Conservation (phyloP, 2,797 vertebrate species). For the Erpetoichthys calabaricus region DNA sequence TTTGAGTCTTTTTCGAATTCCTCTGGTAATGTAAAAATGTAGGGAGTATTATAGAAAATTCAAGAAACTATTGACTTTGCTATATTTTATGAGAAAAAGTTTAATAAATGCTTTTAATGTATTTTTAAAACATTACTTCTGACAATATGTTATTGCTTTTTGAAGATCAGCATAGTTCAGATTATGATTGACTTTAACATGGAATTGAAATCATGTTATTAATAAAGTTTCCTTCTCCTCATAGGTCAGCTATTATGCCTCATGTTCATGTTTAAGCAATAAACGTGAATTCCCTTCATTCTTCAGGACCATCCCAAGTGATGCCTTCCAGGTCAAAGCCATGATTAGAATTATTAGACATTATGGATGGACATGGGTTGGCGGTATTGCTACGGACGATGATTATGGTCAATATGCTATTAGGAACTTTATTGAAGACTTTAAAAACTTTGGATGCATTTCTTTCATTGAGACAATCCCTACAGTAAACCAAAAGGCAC, state of each 20-base stretch:
- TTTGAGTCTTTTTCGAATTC: constrained; percentile 29
- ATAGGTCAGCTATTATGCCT: constrained; percentile 33
- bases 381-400: constrained; percentile 29
- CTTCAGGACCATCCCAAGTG: constrained; percentile 28
- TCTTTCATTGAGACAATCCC: constrained; percentile 29
- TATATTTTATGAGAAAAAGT: too few relatives aligned
- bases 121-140: too few relatives aligned
- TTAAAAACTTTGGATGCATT: constrained; percentile 25
- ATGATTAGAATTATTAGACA: constrained; percentile 22
- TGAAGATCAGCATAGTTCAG: too few relatives aligned
- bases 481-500: constrained; percentile 19
- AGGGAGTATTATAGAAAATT: too few relatives aligned
- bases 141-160: too few relatives aligned
- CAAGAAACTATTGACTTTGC: too few relatives aligned
- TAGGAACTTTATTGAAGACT: constrained; percentile 26
- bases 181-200: too few relatives aligned
- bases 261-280: constrained; percentile 35
- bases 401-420: constrained; percentile 32
- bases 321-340: constrained; percentile 28
- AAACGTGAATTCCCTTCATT: constrained; percentile 26
- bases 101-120: too few relatives aligned
- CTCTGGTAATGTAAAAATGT: constrained; percentile 20
- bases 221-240: not conserved
- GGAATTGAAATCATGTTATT: not conserved
- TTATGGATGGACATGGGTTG: constrained; percentile 32